Evolutionary conservation across 2,888 invertebrate species (phyloP), one percentile per base, ranked within the genome.

Genomic region (Schizaphis graminum): DNA sequence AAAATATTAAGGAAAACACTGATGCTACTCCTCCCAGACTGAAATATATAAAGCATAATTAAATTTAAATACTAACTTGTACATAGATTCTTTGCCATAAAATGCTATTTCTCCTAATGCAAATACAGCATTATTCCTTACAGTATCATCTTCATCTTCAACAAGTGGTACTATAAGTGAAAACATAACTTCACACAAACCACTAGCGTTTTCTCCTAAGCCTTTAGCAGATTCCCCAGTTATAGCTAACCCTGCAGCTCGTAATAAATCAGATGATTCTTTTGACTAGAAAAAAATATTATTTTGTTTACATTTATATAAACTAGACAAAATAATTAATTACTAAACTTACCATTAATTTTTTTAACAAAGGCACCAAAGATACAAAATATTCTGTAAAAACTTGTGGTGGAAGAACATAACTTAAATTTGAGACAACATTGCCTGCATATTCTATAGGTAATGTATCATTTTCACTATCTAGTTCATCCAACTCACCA

Each of bases 41-140:
- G 44, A 86, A 86, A 24, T 49, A 92, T 21, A 77, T 61, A 41
- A 28, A 84, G n/a, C 35, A 89, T 89, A 89, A 61, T 3, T 57
- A 35, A 44, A 84, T 77, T 49, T 10, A 35, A 89, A 89, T 35
- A 84, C 77, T 84, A 35, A 93, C 94, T 87, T 91, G 47, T 94
- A 97, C 94, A 97, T 96, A 94, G 96, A 96, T 89, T 97, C 97
- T 95, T 97, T 97, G 91, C 97, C 97, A 95, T 97, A 96, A 28
- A 97, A 96, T 87, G 97, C 97, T 95, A 98, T 96, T 95, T 98
- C 97, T 7, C 98, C 98, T 90, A 98, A 96, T 41, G 97, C 98
- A 95, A 97, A 98, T 89, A 97, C 97, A 0, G 97, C 96, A 96
- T 98, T 98, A 95, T 98, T 98, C 92, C 98, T 96, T 1, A 98